These are phyloP conservation scores for Hylomyscus alleni DNA, from an alignment of 2,797 vertebrate species.

Conservation along the genomic window DNA sequence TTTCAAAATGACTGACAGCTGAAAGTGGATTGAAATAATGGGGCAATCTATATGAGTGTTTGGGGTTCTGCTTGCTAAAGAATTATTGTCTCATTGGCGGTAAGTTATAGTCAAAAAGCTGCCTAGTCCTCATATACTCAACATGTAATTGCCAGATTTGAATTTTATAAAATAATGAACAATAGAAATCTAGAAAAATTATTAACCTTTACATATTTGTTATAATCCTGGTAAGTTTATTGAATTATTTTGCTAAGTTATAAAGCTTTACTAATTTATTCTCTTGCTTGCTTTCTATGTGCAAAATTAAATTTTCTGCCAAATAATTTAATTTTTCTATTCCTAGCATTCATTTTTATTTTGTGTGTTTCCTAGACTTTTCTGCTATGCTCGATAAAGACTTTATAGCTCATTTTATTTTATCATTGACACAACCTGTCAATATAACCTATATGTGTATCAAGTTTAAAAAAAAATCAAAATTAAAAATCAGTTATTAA, in stretches of 20 bases:
- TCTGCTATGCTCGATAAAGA: not conserved
- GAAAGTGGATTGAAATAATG: not conserved
- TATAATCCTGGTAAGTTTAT: not conserved
- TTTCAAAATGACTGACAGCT: not conserved
- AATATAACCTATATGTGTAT: not conserved
- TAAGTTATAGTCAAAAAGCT: not conserved
- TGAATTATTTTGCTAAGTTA: not conserved
- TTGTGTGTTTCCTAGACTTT: not conserved
- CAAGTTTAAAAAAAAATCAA: not conserved
- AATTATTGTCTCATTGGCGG: not conserved
- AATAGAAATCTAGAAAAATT: not conserved
- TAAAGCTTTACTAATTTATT: not conserved
- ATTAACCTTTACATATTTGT: not conserved
- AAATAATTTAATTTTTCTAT: not conserved
- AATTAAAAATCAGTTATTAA: not conserved
- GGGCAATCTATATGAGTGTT: not conserved
- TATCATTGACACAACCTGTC: not conserved
- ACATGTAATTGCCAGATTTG: not conserved
- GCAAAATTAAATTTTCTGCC: not conserved
- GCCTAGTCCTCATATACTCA: not conserved
- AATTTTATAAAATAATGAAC: not conserved
- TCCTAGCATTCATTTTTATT: not conserved
- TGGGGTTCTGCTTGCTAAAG: not conserved
- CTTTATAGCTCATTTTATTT: not conserved
- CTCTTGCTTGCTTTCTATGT: not conserved